A percentile compares a stretch with the other conserved stretches of the same genome.
These are phyloP conservation scores for Phaethon lepturus DNA, from an alignment of 2,113 vertebrate species.

Conservation along the genomic window DNA sequence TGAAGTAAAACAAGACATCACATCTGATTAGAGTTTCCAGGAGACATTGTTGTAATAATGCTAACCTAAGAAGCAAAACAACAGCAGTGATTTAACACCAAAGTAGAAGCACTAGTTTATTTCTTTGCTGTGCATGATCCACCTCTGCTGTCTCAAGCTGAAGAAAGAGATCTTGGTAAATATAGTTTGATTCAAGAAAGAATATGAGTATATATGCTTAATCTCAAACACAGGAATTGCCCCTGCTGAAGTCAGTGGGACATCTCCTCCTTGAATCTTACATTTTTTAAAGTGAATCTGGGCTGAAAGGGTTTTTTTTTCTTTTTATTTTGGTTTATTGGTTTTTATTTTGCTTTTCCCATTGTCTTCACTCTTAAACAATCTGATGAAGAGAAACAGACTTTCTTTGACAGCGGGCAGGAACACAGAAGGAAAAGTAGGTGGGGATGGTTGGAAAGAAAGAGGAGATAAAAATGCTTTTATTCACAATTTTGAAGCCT, in stretches of 20 bases:
- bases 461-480: neutral
- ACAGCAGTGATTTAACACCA: neutral
- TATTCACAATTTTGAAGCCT: neutral
- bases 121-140: neutral
- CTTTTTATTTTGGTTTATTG: neutral
- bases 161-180: conserved; percentile 13
- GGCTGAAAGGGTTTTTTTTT: neutral
- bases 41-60: neutral
- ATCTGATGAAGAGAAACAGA: neutral
- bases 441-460: neutral
- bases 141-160: neutral
- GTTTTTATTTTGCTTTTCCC: neutral
- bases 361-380: neutral
- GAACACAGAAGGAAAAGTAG: neutral
- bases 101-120: neutral
- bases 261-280: neutral
- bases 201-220: neutral
- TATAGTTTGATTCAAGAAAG: neutral
- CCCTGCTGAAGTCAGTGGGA: neutral
- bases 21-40: neutral
- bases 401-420: neutral
- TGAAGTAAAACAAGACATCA: conserved; percentile 21
- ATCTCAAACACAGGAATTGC: neutral
- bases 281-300: neutral
- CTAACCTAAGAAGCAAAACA: neutral